A percentile compares a stretch with the other conserved stretches of the same genome.
These are phyloP conservation scores for Cryptoblepharus egeriae DNA, from an alignment of 2,797 vertebrate species.

Conservation along the genomic window DNA sequence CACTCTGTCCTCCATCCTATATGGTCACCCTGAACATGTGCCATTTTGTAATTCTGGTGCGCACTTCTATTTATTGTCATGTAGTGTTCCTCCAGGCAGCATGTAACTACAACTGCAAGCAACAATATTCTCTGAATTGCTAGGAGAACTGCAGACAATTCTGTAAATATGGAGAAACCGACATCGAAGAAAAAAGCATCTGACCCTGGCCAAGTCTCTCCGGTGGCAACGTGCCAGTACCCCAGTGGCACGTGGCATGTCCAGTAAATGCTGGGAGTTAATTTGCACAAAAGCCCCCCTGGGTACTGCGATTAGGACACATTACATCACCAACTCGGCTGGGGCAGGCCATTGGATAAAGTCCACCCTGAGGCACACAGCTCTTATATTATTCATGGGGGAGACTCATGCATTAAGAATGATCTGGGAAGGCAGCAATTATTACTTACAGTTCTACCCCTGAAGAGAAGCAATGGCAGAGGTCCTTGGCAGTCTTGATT, in stretches of 20 bases:
- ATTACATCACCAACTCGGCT: conserved; percentile 43
- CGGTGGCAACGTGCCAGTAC: background rate
- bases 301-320: conserved; percentile 54
- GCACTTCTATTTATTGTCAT: background rate
- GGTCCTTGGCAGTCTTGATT: background rate
- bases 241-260: background rate
- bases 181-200: background rate
- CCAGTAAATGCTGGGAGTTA: conserved; percentile 57
- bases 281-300: conserved; percentile 63
- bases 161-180: rapidly evolving
- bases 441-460: conserved; percentile 50
- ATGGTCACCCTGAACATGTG: too few relatives aligned
- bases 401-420: conserved; percentile 69
- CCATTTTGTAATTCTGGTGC: background rate
- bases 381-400: conserved; percentile 70
- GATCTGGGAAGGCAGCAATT: conserved; percentile 45
- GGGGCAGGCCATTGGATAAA: conserved; percentile 62
- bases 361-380: conserved; percentile 53
- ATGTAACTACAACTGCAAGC: background rate
- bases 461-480: conserved; percentile 25
- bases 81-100: background rate
- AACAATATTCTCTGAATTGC: rapidly evolving
- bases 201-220: background rate
- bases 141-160: background rate
- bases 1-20: too few relatives aligned